Evolutionary conservation across 2,888 invertebrate species (phyloP).

Genomic region (Hirtodrosophila histrioides): DNA sequence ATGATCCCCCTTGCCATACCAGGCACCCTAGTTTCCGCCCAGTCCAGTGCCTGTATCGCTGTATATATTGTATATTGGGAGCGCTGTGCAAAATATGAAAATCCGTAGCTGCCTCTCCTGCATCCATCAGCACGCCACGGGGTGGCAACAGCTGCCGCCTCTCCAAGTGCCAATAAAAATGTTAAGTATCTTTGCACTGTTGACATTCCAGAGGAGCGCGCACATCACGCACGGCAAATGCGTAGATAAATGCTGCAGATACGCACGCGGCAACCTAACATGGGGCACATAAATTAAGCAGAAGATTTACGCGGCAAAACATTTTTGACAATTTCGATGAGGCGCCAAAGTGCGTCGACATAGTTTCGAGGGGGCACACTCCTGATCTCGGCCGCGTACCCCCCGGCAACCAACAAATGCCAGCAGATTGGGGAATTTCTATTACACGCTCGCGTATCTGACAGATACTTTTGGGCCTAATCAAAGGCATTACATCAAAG

Average conservation of each 20-base stretch:
- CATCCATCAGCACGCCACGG: slow-evolving; percentile 74
- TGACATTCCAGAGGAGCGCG: slow-evolving; percentile 58
- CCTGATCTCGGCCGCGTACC: slow-evolving; percentile 9
- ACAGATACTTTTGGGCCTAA: slow-evolving; percentile 53
- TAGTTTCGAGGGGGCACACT: slow-evolving; percentile 24
- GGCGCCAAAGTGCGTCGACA: slow-evolving; percentile 57
- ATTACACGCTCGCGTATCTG: slow-evolving; percentile 43
- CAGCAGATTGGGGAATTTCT: slow-evolving; percentile 25
- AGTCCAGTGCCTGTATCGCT: slow-evolving; percentile 3
- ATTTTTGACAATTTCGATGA: slow-evolving; percentile 69
- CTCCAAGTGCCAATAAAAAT: slow-evolving; percentile 83
- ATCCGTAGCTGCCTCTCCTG: slow-evolving; percentile 40
- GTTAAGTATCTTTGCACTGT: slow-evolving; percentile 81
- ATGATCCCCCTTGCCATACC: no score
- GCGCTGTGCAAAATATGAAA: slow-evolving; percentile 62
- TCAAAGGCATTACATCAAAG: slow-evolving; percentile 55
- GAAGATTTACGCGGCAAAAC: slow-evolving; percentile 48
- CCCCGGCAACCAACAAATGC: no score
- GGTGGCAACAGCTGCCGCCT: slow-evolving; percentile 71
- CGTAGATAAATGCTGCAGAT: slow-evolving; percentile 66
- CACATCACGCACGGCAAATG: slow-evolving; percentile 48
- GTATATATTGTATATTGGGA: slow-evolving; percentile 13
- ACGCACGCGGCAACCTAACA: slow-evolving; percentile 5
- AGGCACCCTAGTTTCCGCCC: neutral
- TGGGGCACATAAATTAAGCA: slow-evolving; percentile 59